Conservation (phyloP, 2,113 vertebrate species). For the Notarius quadriscutis region DNA sequence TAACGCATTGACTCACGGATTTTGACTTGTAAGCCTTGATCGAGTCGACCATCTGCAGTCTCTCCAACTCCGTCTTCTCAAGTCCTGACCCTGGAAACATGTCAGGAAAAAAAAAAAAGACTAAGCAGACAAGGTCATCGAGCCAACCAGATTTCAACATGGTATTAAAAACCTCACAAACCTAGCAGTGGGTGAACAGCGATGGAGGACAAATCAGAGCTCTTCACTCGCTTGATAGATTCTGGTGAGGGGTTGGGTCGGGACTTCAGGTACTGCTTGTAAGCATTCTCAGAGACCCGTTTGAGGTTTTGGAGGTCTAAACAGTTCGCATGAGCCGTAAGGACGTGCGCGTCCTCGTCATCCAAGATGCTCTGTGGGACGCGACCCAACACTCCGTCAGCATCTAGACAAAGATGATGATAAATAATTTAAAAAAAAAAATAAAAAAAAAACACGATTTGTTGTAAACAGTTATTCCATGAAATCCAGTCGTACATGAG, state of each 20-base stretch:
- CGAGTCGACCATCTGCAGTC: conserved; percentile 84
- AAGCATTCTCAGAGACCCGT: conserved; percentile 81
- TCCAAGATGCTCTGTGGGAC: conserved; percentile 91
- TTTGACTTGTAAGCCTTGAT: conserved; percentile 87
- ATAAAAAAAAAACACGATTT: too few relatives aligned
- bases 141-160: neutral
- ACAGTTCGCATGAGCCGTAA: conserved; percentile 72
- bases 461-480: too few relatives aligned
- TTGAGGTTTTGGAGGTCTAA: conserved; percentile 82
- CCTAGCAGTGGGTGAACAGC: conserved; percentile 88
- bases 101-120: neutral
- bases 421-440: too few relatives aligned
- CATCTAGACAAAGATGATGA: conserved; percentile 46
- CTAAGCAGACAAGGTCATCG: neutral
- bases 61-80: conserved; percentile 81
- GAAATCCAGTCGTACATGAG: too few relatives aligned
- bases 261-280: conserved; percentile 90
- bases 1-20: conserved; percentile 74
- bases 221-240: conserved; percentile 90
- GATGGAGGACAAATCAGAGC: conserved; percentile 75
- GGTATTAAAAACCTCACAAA: conserved; percentile 64
- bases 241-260: conserved; percentile 82
- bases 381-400: conserved; percentile 79
- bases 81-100: conserved; percentile 75
- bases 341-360: conserved; percentile 81